phyloP scores from a whole-genome alignment of 2,113 vertebrate species.

The Varanus komodoensis region DNA sequence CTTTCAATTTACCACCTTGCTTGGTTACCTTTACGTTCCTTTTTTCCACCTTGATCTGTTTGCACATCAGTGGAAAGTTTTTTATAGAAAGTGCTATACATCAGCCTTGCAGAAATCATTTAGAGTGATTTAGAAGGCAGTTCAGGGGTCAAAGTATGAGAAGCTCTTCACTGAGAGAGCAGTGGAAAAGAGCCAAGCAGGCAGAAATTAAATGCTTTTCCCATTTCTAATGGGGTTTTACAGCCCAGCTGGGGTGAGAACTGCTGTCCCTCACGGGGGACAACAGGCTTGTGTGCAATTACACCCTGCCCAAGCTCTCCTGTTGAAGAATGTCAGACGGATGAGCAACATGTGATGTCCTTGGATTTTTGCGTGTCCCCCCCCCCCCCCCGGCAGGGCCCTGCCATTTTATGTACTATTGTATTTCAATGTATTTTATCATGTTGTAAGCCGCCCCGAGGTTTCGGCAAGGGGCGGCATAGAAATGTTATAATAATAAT shows the following conservation, averaged over 20 bases:
- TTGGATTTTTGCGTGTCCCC: too few species aligned
- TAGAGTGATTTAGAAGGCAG: slow-evolving; percentile 55
- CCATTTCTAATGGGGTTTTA: neutral
- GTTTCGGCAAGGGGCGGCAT: too few species aligned
- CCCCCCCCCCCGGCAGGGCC: too few species aligned
- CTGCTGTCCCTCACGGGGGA: neutral
- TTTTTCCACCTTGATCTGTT: slow-evolving; percentile 59
- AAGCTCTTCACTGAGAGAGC: slow-evolving; percentile 40
- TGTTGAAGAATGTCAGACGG: neutral
- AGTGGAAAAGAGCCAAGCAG: slow-evolving; percentile 3
- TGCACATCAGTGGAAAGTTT: slow-evolving; percentile 65
- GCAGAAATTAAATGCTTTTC: slow-evolving; percentile 10
- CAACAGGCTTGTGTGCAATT: neutral
- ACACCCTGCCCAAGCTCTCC: neutral
- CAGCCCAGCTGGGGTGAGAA: neutral
- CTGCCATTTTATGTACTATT: too few species aligned
- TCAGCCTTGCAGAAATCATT: slow-evolving; percentile 56
- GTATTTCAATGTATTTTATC: too few species aligned
- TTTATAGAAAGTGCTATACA: slow-evolving; percentile 51
- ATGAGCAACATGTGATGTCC: neutral
- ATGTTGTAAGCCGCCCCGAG: too few species aligned
- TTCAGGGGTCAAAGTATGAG: slow-evolving; percentile 63
- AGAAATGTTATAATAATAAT: too few species aligned
- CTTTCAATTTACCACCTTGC: slow-evolving; percentile 63
- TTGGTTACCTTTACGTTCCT: slow-evolving; percentile 48